A percentile compares a stretch with the other conserved stretches of the same genome.
phyloP scores from a whole-genome alignment of 1,140 invertebrate species.

The Aleiodes sp. region DNA sequence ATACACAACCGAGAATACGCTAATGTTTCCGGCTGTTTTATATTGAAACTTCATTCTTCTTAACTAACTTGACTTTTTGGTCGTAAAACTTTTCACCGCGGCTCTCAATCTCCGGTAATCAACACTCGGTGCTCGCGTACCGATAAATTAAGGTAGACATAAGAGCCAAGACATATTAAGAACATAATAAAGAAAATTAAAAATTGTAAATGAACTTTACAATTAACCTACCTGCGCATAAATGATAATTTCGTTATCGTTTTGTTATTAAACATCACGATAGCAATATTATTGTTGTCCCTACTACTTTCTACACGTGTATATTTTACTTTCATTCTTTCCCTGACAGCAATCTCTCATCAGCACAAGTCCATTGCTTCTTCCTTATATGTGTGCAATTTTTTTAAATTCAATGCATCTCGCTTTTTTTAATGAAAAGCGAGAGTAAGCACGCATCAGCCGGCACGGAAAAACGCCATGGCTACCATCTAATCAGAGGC shows the following conservation, averaged over 20 bases:
- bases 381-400: neutral
- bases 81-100: conserved; percentile 15
- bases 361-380: neutral
- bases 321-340: conserved; percentile 38
- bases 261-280: neutral
- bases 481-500: conserved; percentile 35
- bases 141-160: conserved; percentile 17
- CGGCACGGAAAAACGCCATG: conserved; percentile 25
- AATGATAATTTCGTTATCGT: conserved; percentile 22
- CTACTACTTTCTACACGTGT: conserved; percentile 28
- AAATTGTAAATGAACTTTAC: neutral
- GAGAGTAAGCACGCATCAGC: conserved; percentile 35
- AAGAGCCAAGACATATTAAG: neutral
- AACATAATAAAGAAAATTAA: neutral
- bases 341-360: conserved; percentile 32
- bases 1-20: too few species aligned
- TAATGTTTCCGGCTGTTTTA: too few species aligned
- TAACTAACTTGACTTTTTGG: neutral
- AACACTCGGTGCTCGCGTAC: conserved; percentile 3
- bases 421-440: conserved; percentile 35
- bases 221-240: conserved; percentile 18
- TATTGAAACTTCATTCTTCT: neutral
- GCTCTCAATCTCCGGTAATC: conserved; percentile 21
- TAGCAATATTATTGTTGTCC: conserved; percentile 6
- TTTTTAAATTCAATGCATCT: neutral